Conservation (phyloP, 2,888 invertebrate genomes). For the Nephrocerus scutellatus region DNA sequence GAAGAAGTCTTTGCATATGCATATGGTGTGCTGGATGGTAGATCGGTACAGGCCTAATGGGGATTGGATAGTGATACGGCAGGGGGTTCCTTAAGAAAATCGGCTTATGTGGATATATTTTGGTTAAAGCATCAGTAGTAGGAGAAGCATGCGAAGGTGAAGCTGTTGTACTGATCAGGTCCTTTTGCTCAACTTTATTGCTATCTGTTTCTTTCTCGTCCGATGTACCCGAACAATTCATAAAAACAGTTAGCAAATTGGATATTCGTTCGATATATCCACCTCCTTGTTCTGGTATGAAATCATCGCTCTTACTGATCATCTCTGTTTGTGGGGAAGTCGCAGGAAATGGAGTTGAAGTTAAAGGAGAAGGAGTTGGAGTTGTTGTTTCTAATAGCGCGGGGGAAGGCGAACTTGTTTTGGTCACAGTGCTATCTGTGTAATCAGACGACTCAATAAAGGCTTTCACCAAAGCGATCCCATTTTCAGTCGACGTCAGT, state of each 20-base stretch:
- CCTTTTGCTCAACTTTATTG: slow-evolving; percentile 16
- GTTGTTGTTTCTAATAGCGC: too few relatives aligned
- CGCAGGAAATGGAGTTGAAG: too few relatives aligned
- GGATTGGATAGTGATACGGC: slow-evolving; percentile 37
- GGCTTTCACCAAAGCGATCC: slow-evolving; percentile 35
- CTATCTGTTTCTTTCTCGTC: slow-evolving; percentile 19
- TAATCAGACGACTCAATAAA: slow-evolving; percentile 34
- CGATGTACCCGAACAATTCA: slow-evolving; percentile 3
- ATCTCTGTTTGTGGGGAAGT: too few relatives aligned
- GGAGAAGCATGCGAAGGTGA: slow-evolving; percentile 5
- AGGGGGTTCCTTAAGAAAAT: slow-evolving; percentile 26
- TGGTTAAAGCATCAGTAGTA: slow-evolving; percentile 6
- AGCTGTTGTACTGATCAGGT: slow-evolving; percentile 1
- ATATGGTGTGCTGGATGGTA: too few relatives aligned
- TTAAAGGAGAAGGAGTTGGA: too few relatives aligned
- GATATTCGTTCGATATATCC: too few relatives aligned
- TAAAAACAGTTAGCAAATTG: too few relatives aligned
- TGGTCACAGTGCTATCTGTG: slow-evolving; percentile 18
- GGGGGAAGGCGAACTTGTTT: too few relatives aligned
- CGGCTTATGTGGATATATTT: slow-evolving; percentile 14
- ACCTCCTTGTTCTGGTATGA: too few relatives aligned
- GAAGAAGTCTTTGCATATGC: slow-evolving; percentile 2
- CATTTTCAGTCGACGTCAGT: slow-evolving; percentile 32
- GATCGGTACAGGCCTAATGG: slow-evolving; percentile 26
- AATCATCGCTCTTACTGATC: too few relatives aligned